Evolutionary conservation across 2,113 vertebrate species (phyloP), one percentile per base, ranked within the genome.

Genomic region (Paedocypris sp.): DNA sequence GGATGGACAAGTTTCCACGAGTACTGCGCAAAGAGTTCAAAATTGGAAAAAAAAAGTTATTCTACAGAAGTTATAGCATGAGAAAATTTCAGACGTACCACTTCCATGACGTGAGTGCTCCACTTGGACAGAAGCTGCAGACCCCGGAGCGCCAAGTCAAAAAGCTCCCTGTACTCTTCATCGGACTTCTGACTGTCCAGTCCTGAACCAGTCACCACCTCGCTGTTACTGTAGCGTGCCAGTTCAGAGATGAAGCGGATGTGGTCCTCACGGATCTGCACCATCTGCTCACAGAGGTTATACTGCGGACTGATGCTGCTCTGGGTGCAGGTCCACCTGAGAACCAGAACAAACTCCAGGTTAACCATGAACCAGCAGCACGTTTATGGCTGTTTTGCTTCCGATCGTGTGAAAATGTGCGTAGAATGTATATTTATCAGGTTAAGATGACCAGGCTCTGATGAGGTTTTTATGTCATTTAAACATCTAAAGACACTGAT

Each of bases 251-350:
- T 99, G 84, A 99, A 99, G 46, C 95, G 94, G 77, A 99, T 99
- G 81, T 99, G 95, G 79, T 99, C 95, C 0, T 99, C 95, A 9
- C 95, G 87, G 76, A 99, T 99, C 86, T 97, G 93, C 32, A 96
- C 93, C 95, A 99, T 99, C 85, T 98, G 95, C 85, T 99, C 95
- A 6, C 95, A 99, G 75, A 99, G 91, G 82, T 98, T 98, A 82
- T 98, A 99, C 86, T 99, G 94, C 0, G 95, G 95, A 36, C 94
- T 98, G 84, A 94, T 89, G 83, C 91, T 96, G 87, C 92, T 96
- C 82, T 97, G 94, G 2, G 94, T 98, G 79, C 95, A 98, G 0
- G 92, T 98, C 95, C 95, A 99, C 89, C 95, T 98, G 82, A 49
- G 11, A 72, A 45, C 50, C 28, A 31, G n/a, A 54, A 12, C 18